These are phyloP conservation scores for Himalopsyche tibetana DNA, from an alignment of 2,888 invertebrate genomes.

Conservation along the genomic window DNA sequence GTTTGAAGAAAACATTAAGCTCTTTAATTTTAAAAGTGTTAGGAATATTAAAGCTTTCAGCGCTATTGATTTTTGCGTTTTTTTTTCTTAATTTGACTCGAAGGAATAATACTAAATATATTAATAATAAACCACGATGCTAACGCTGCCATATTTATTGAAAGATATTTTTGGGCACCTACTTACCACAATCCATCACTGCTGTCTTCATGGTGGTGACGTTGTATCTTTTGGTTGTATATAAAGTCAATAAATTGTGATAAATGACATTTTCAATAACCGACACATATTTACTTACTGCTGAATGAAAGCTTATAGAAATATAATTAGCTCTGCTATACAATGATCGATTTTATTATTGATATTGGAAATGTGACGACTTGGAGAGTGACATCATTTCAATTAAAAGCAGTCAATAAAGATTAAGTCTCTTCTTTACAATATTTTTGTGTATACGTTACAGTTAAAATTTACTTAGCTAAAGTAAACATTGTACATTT, in stretches of 20 bases:
- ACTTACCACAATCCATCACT: constrained; percentile 4
- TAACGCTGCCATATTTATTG: background rate
- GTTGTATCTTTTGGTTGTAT: background rate
- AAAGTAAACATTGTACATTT: too few species aligned
- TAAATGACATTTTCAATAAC: constrained; percentile 23
- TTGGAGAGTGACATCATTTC: too few species aligned
- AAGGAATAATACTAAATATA: background rate
- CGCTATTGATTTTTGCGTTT: background rate
- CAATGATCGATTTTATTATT: too few species aligned
- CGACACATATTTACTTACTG: background rate
- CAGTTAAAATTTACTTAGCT: too few species aligned
- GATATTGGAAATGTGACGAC: too few species aligned
- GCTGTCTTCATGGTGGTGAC: background rate
- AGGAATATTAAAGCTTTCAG: background rate
- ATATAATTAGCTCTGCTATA: too few species aligned
- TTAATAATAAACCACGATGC: background rate
- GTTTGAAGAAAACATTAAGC: background rate
- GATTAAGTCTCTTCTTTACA: too few species aligned
- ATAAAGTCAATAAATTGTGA: constrained; percentile 22
- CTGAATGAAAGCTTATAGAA: background rate
- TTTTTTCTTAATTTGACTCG: background rate
- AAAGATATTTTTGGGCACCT: background rate
- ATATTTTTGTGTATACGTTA: too few species aligned
- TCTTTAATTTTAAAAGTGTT: background rate
- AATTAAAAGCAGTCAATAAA: too few species aligned